A percentile compares a stretch with the other conserved stretches of the same genome.
These are phyloP conservation scores for Circaetus cinerascens DNA, from an alignment of 2,113 vertebrate genomes.

Conservation along the genomic window DNA sequence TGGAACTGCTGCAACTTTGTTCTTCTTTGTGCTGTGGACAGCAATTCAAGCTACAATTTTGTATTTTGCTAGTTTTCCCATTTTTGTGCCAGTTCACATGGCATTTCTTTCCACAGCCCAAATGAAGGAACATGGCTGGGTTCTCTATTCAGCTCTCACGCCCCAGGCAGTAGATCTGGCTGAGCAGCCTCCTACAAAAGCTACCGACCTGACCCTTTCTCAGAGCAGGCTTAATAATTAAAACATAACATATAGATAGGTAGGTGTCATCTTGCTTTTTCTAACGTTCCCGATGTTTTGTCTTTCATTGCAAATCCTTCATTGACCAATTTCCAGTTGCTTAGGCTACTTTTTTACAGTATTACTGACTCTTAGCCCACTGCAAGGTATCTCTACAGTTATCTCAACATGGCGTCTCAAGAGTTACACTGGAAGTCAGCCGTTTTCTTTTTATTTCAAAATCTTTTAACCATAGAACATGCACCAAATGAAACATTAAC, in stretches of 20 bases:
- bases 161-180: background rate
- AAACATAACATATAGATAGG: background rate
- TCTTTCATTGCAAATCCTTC: background rate
- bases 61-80: background rate
- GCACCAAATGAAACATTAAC: background rate
- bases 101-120: background rate
- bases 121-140: background rate
- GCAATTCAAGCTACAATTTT: background rate
- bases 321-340: background rate
- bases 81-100: background rate
- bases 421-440: background rate
- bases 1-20: background rate
- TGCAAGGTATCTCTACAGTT: fast-evolving
- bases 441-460: background rate
- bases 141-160: background rate
- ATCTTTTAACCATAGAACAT: background rate
- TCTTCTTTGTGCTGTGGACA: background rate
- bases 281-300: background rate
- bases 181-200: background rate
- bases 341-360: background rate
- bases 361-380: background rate
- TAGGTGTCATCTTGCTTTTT: background rate
- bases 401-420: background rate
- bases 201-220: background rate
- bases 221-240: background rate